Percentiles rank a stretch among this genome's conserved stretches.
Evolutionary conservation across 2,113 vertebrate species (phyloP).

Genomic region (Otis tarda): DNA sequence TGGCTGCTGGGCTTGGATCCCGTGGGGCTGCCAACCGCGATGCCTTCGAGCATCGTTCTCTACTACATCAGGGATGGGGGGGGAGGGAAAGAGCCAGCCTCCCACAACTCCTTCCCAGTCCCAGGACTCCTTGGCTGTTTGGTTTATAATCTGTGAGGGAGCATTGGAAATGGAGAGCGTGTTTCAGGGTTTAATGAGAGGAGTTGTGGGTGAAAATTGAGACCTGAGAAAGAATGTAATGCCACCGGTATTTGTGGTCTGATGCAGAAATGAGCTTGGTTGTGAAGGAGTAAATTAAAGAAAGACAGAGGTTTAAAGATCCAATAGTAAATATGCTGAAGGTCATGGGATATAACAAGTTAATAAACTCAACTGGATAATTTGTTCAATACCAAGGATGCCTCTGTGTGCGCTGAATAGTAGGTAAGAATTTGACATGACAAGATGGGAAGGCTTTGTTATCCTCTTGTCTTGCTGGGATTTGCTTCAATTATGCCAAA

Average conservation of each 20-base stretch:
- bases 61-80: fast-evolving
- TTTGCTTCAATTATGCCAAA: conserved; percentile 63
- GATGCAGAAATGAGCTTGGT: not conserved
- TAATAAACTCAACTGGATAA: conserved; percentile 40
- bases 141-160: not conserved
- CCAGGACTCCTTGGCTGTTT: not conserved
- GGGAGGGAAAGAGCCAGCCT: not conserved
- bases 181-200: not conserved
- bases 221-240: not conserved
- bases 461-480: conserved; percentile 49
- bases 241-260: not conserved
- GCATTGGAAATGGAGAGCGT: not conserved
- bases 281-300: not conserved
- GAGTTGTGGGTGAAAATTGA: not conserved
- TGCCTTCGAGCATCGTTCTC: not conserved
- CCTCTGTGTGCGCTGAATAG: not conserved
- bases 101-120: not conserved
- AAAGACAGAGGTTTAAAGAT: not conserved
- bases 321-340: conserved; percentile 33
- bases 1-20: not conserved
- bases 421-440: conserved; percentile 30
- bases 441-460: conserved; percentile 43
- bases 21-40: fast-evolving
- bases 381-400: conserved; percentile 11
- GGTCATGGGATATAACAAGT: conserved; percentile 29